Base-by-base conservation (phyloP, 2,113 vertebrate species). In the Grammomys surdaster region DNA sequence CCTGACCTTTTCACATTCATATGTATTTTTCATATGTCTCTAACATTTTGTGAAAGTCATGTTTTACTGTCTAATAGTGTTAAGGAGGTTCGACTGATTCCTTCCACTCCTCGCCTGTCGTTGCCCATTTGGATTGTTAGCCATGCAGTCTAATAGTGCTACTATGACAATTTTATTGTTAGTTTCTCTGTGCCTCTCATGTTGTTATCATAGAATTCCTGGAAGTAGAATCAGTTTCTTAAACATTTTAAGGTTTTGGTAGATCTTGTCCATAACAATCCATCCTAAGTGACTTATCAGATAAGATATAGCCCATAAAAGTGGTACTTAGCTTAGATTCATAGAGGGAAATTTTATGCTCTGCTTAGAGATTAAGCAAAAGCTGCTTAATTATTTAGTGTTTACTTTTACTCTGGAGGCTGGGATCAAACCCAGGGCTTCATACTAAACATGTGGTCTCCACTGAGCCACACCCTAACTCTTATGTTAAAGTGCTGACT, bases 191-290 rank as follows among this genome's bases (percentile, higher is more conserved):
- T n/a, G 60, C 6, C 54, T 89, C 90, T 93, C 65, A 94, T 6
- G 89, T 95, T 88, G 87, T 95, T 93, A 90, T 72, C n/a, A 77
- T 72, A 72, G 36, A 60, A 95, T 93, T 95, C 86, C 78, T 95
- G 63, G n/a, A 95, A 95, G 77, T 72, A 20, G 48, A 85, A 92
- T 86, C 97, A 63, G 46, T 85, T 95, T 75, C n/a, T 95, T 92
- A 88, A 89, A 51, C 48, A 92, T 90, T 95, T 81, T 81, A 88
- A 96, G 8, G 48, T 82, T 96, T 96, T 94, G 78, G 72, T 93
- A 40, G 17, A 46, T 84, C 89, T 7, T 33, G 48, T 51, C 40
- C 54, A 82, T 87, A 91, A 89, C 24, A 94, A 82, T 5, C 12
- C 33, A 87, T 75, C 36, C 88, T 80, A 88, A 93, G 17, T 88